Percentiles rank a stretch among this genome's conserved stretches.
These are phyloP conservation scores for Toxotes chatareus DNA, from an alignment of 2,113 vertebrate species.

Conservation along the genomic window DNA sequence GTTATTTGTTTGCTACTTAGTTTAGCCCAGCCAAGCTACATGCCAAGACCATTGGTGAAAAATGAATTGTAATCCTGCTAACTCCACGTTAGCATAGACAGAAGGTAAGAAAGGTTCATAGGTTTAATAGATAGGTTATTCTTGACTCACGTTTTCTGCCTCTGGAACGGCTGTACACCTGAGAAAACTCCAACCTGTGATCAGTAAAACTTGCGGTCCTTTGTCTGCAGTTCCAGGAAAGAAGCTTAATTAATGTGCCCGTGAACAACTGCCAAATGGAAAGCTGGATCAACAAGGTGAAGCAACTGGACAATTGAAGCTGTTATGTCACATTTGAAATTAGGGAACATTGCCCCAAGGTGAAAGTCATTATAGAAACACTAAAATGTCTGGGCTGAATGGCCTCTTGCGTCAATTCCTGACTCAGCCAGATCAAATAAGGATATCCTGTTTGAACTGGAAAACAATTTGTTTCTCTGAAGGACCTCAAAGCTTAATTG, in stretches of 20 bases:
- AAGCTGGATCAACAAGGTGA: constrained; percentile 31
- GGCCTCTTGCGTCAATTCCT: constrained; percentile 54
- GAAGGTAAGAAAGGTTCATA: not conserved
- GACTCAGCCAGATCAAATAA: constrained; percentile 63
- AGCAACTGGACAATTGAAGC: constrained; percentile 22
- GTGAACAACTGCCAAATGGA: constrained; percentile 18
- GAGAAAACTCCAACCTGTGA: not conserved
- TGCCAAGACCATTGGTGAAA: not conserved
- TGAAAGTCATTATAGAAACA: constrained; percentile 61
- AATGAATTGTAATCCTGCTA: not conserved
- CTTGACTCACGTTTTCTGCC: constrained; percentile 2
- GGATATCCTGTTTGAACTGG: constrained; percentile 67
- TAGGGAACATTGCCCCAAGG: constrained; percentile 51
- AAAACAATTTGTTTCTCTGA: constrained; percentile 54
- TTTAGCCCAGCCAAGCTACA: not conserved
- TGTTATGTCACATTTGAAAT: constrained; percentile 58
- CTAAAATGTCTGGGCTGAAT: not conserved
- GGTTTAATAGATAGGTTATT: not conserved
- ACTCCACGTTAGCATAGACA: not conserved
- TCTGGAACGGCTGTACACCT: constrained; percentile 4
- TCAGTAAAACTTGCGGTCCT: not conserved
- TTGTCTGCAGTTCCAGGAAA: constrained; percentile 44
- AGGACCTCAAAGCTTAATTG: constrained; percentile 28
- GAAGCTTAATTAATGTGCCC: constrained; percentile 43
- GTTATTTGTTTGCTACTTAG: not conserved